Evolutionary conservation across 2,888 invertebrate species (phyloP).

Genomic region (Eugnorisma glareosa): DNA sequence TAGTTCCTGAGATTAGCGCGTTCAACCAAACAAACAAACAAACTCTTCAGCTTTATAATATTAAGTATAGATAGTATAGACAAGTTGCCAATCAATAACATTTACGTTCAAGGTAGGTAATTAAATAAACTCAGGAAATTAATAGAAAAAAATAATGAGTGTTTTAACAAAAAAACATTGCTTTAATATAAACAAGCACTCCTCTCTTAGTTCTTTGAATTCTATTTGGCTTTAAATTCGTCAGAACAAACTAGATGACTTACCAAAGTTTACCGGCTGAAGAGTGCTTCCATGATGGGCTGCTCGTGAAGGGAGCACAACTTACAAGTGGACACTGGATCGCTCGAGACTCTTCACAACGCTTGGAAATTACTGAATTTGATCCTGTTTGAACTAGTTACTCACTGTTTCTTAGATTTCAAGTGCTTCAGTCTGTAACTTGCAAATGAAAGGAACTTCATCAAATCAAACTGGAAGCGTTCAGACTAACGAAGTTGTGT

Average conservation of each 20-base stretch:
- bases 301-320: conserved; percentile 63
- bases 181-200: conserved; percentile 7
- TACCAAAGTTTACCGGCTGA: conserved; percentile 59
- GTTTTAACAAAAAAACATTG: conserved; percentile 1
- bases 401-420: conserved; percentile 61
- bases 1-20: too few relatives aligned
- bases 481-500: conserved; percentile 6
- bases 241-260: conserved; percentile 56
- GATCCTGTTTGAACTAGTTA: conserved; percentile 60
- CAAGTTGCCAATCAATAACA: background rate
- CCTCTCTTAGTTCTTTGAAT: conserved; percentile 25
- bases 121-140: background rate
- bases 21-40: too few relatives aligned
- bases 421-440: conserved; percentile 45
- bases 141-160: background rate
- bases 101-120: background rate
- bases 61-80: too few relatives aligned
- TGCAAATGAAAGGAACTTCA: conserved; percentile 45
- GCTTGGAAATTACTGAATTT: conserved; percentile 62
- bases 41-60: too few relatives aligned
- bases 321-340: conserved; percentile 65
- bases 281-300: conserved; percentile 57
- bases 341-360: conserved; percentile 57
- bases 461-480: conserved; percentile 29
- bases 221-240: conserved; percentile 41